Conservation (phyloP, 1,140 invertebrate genomes). For the Teleopsis dalmanni region DNA sequence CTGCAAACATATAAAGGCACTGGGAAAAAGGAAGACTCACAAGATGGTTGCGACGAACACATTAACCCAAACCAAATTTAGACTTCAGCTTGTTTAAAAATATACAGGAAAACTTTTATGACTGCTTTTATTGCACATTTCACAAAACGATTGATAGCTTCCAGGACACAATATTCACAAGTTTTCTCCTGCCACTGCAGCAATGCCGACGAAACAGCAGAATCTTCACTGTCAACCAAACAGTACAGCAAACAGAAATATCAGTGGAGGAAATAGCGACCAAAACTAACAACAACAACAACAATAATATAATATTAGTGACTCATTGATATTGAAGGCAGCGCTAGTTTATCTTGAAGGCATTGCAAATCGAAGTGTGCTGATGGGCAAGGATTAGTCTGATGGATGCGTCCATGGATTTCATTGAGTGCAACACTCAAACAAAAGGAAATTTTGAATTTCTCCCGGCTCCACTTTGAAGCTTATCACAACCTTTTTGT, state of each 20-base stretch:
- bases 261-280: neutral
- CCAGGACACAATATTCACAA: conserved; percentile 42
- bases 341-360: neutral
- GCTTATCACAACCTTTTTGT: neutral
- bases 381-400: conserved; percentile 13
- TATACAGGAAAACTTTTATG: conserved; percentile 37
- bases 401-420: conserved; percentile 12
- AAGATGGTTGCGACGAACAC: conserved; percentile 6
- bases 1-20: no score
- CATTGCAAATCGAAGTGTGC: neutral
- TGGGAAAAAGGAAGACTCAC: no score
- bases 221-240: no score
- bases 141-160: conserved; percentile 45
- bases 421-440: conserved; percentile 6
- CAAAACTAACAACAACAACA: conserved; percentile 1
- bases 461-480: neutral
- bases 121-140: conserved; percentile 45
- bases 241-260: neutral
- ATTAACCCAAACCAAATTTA: neutral
- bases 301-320: neutral
- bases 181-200: conserved; percentile 19
- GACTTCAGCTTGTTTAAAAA: neutral
- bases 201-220: conserved; percentile 6
- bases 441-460: neutral
- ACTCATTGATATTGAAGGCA: neutral